A percentile compares a stretch with the other conserved stretches of the same genome.
Conservation (phyloP, 1,140 invertebrate species). For the Meloidogyne exigua region DNA sequence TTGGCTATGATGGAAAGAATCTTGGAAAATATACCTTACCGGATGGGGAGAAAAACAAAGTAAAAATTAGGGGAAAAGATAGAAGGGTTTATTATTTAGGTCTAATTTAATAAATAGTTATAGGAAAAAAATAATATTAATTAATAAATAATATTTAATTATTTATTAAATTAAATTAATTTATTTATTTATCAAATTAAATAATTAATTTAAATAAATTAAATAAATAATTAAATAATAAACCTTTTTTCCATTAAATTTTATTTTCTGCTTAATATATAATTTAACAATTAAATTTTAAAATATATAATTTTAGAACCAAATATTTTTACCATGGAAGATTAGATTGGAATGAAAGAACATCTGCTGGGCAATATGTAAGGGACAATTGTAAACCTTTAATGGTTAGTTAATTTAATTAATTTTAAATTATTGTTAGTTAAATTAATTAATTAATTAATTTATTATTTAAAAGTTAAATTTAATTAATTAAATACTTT, state of each 20-base stretch:
- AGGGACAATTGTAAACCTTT: constrained; percentile 94
- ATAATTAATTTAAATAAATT: no score
- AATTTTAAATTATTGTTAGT: constrained; percentile 2
- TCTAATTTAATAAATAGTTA: no score
- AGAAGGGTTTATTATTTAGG: no score
- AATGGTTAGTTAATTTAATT: constrained; percentile 71
- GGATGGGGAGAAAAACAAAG: constrained; percentile 91
- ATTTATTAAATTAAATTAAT: no score
- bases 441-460: not conserved
- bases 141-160: no score
- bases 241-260: no score
- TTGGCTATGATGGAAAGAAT: constrained; percentile 99
- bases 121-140: no score
- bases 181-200: no score
- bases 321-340: constrained; percentile 77
- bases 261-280: no score
- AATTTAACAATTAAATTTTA: constrained; percentile 64
- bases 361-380: constrained; percentile 91
- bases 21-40: constrained; percentile 86
- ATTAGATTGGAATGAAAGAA: constrained; percentile 90
- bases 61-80: constrained; percentile 67
- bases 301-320: constrained; percentile 71
- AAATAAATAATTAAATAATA: no score
- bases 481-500: no score
- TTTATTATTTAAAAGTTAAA: not conserved